Conservation (phyloP, 2,797 vertebrate genomes). For the Steatocranus sp. region DNA sequence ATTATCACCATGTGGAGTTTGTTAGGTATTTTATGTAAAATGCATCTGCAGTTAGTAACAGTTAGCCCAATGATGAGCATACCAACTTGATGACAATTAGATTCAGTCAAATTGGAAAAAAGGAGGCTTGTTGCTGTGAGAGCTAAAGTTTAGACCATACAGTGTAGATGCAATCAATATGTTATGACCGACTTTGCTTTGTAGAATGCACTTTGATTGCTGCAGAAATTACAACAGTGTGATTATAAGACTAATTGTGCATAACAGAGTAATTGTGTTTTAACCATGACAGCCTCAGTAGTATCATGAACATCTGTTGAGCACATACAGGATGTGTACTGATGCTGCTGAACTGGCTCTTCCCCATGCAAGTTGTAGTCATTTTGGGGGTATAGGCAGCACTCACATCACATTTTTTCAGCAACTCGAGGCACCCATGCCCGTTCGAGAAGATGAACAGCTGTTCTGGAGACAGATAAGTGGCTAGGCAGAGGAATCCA, state of each 20-base stretch:
- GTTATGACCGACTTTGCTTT: slow-evolving; percentile 57
- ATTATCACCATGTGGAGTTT: slow-evolving; percentile 43
- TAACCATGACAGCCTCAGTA: slow-evolving; percentile 39
- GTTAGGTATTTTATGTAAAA: slow-evolving; percentile 36
- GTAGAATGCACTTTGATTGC: slow-evolving; percentile 57
- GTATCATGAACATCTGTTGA: slow-evolving; percentile 54
- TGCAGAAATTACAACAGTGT: slow-evolving; percentile 55
- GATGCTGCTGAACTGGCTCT: slow-evolving; percentile 28
- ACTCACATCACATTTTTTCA: slow-evolving; percentile 7
- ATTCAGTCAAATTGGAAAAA: slow-evolving; percentile 14
- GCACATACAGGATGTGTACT: slow-evolving; percentile 14
- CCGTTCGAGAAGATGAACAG: slow-evolving; percentile 40
- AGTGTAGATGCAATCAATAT: slow-evolving; percentile 62
- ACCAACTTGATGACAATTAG: slow-evolving; percentile 34
- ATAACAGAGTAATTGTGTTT: slow-evolving; percentile 64
- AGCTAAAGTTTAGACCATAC: slow-evolving; percentile 51
- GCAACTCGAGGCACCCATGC: slow-evolving; percentile 1
- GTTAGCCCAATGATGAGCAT: slow-evolving; percentile 40
- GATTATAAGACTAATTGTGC: slow-evolving; percentile 74
- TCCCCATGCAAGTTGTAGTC: slow-evolving; percentile 33
- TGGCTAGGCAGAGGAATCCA: slow-evolving; percentile 26
- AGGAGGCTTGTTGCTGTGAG: slow-evolving; percentile 35
- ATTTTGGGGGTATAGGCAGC: background rate
- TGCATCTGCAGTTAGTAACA: background rate
- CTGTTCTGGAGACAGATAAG: slow-evolving; percentile 58